These are phyloP conservation scores for Acleris emargana DNA, from an alignment of 2,888 invertebrate species.

Conservation along the genomic window DNA sequence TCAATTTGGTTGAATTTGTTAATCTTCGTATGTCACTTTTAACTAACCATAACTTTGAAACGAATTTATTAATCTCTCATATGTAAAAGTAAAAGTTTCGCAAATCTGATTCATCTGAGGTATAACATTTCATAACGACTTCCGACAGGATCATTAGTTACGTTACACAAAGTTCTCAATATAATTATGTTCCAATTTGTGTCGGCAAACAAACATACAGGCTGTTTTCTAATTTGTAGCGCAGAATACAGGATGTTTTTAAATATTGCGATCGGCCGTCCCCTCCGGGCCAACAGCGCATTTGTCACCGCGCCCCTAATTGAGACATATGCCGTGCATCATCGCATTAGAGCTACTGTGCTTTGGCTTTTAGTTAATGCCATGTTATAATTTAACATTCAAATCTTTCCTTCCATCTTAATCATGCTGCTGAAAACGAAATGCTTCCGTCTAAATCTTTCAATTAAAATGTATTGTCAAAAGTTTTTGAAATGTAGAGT, in stretches of 20 bases:
- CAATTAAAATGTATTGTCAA: no score
- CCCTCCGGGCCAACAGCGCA: conserved; percentile 35
- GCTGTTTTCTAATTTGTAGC: no score
- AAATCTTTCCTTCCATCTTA: background rate
- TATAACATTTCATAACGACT: background rate
- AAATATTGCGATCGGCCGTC: conserved; percentile 11
- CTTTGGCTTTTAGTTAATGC: conserved; percentile 13
- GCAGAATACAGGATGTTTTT: conserved; percentile 18
- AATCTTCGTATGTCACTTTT: no score
- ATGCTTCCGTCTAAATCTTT: no score
- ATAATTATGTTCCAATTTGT: conserved; percentile 14
- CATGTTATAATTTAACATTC: conserved; percentile 8
- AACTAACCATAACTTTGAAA: no score
- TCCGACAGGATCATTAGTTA: conserved; percentile 8
- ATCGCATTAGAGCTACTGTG: conserved; percentile 18
- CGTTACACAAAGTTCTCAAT: conserved; percentile 24
- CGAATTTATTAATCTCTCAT: no score
- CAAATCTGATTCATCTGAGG: no score
- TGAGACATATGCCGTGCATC: conserved; percentile 62
- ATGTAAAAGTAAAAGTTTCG: no score
- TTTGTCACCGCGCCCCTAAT: conserved; percentile 67
- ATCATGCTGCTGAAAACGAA: no score
- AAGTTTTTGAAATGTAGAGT: no score
- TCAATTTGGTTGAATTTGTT: no score
- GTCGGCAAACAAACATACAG: background rate